These are phyloP conservation scores for Hemicentrotus pulcherrimus DNA, from an alignment of 35 echinoderm and acorn worm species.

Conservation along the genomic window DNA sequence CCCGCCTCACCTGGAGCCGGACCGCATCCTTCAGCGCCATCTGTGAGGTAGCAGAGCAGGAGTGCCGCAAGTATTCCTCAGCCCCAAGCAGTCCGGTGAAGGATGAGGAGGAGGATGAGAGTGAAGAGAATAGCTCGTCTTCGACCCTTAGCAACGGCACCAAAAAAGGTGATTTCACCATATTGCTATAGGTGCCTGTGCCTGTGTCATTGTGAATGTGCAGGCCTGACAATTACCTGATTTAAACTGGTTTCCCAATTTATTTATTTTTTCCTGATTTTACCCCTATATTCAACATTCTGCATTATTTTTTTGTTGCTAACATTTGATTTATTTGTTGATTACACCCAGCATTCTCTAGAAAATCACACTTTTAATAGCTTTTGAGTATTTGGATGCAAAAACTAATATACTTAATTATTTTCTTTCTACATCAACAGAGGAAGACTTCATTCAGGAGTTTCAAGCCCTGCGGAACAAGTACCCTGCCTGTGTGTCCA, in stretches of 20 bases:
- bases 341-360: too few relatives aligned
- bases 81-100: conserved; percentile 85
- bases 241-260: too few relatives aligned
- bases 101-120: conserved; percentile 36
- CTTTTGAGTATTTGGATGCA: neutral
- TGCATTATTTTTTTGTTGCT: too few relatives aligned
- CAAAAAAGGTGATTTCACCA: neutral
- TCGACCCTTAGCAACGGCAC: neutral
- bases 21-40: conserved; percentile 85
- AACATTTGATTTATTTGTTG: too few relatives aligned
- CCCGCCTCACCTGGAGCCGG: conserved; percentile 58
- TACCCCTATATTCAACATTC: too few relatives aligned
- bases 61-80: conserved; percentile 69
- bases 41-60: conserved; percentile 59
- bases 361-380: too few relatives aligned
- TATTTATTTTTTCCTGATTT: too few relatives aligned
- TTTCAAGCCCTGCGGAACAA: conserved; percentile 81
- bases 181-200: neutral
- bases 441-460: conserved; percentile 77
- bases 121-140: neutral
- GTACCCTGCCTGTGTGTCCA: conserved; percentile 80
- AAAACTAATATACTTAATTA: neutral
- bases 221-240: too few relatives aligned
- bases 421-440: conserved; percentile 31
- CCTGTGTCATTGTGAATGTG: neutral